A percentile compares a stretch with the other conserved stretches of the same genome.
phyloP scores from a whole-genome alignment of 2,888 invertebrate species.

The Sinhomidia bicolor region DNA sequence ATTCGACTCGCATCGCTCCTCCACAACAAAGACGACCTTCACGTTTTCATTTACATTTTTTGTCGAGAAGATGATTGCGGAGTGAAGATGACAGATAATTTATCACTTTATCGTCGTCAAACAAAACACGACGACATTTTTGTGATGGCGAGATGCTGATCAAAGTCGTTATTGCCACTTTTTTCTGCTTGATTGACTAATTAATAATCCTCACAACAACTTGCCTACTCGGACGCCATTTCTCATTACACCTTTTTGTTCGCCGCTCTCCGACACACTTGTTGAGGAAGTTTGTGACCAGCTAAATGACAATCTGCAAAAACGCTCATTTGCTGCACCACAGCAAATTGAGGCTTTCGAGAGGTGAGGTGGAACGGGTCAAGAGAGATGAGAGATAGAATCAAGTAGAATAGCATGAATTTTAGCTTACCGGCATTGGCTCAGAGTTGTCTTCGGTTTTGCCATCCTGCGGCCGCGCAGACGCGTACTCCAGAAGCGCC shows the following conservation, averaged over 20 bases:
- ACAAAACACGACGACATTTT: too few species aligned
- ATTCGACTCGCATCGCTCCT: too few species aligned
- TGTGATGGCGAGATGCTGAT: too few species aligned
- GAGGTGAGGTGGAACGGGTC: too few species aligned
- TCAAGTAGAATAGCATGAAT: neutral
- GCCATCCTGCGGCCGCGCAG: constrained; percentile 57
- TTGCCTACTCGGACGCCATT: neutral
- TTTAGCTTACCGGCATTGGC: constrained; percentile 74
- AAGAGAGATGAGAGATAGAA: too few species aligned
- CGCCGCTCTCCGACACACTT: too few species aligned
- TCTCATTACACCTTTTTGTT: neutral
- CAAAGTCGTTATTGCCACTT: too few species aligned
- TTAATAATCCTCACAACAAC: neutral
- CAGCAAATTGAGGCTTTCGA: too few species aligned
- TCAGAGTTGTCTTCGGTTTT: constrained; percentile 63
- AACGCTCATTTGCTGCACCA: too few species aligned
- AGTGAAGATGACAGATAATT: neutral
- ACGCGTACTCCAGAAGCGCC: constrained; percentile 4
- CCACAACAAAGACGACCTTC: too few species aligned
- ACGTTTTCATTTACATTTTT: neutral
- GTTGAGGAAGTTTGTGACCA: neutral
- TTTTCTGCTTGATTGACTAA: neutral
- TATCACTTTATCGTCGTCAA: neutral
- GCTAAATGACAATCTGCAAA: too few species aligned
- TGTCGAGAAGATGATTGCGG: neutral